phyloP scores from a whole-genome alignment of 2,797 vertebrate species.

The Falco peregrinus region DNA sequence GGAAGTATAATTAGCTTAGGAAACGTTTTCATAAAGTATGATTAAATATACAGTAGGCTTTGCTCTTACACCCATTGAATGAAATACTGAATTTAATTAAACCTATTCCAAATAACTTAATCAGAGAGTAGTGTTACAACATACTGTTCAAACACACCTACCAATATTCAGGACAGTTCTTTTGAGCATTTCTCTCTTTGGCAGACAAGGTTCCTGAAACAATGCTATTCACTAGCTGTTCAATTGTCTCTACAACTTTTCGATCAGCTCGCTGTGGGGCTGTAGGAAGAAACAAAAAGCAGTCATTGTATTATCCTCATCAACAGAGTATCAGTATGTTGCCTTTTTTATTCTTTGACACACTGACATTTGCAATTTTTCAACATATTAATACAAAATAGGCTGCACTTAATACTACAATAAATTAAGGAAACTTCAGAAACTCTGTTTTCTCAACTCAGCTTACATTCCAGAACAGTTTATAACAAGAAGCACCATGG shows the following conservation, averaged over 20 bases:
- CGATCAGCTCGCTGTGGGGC: slow-evolving; percentile 69
- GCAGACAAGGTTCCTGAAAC: slow-evolving; percentile 67
- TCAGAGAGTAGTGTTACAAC: not conserved
- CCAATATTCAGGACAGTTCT: slow-evolving; percentile 75
- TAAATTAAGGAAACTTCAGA: not conserved
- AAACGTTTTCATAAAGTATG: not conserved
- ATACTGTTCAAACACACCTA: slow-evolving; percentile 49
- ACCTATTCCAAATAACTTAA: not conserved
- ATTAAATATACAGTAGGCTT: not conserved
- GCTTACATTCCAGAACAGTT: not conserved
- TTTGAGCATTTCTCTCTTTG: slow-evolving; percentile 59
- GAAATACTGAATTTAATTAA: not conserved
- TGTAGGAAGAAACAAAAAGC: not conserved
- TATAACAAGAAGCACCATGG: not conserved
- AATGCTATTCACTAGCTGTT: slow-evolving; percentile 68
- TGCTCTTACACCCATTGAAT: not conserved
- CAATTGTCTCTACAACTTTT: slow-evolving; percentile 69
- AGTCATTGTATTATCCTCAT: not conserved
- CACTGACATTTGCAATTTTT: not conserved
- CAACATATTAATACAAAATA: not conserved
- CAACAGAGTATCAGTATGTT: not conserved
- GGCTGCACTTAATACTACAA: not conserved
- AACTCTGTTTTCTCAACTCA: not conserved
- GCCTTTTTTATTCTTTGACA: not conserved
- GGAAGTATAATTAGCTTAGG: not conserved